A percentile compares a stretch with the other conserved stretches of the same genome.
Evolutionary conservation across 2,113 vertebrate genomes (phyloP).

Genomic region (Zosterops lateralis): DNA sequence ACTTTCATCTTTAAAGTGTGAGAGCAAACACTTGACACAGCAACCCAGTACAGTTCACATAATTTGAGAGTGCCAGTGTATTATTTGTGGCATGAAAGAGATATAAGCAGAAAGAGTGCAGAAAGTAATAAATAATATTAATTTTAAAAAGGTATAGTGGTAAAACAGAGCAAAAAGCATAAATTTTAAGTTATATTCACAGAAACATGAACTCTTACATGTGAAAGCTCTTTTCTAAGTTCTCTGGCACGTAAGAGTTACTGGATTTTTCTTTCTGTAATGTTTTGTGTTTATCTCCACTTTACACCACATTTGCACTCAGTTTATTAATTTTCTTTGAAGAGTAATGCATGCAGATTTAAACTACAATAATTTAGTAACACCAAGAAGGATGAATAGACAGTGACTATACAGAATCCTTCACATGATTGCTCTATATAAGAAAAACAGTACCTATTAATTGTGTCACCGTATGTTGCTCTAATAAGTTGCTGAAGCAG

Average conservation of each 20-base stretch:
- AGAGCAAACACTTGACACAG: background rate
- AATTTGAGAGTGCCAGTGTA: background rate
- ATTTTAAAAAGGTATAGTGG: background rate
- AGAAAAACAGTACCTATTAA: slow-evolving; percentile 85
- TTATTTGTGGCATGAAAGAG: background rate
- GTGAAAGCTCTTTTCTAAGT: background rate
- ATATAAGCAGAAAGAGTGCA: background rate
- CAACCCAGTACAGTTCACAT: background rate
- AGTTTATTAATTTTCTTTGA: background rate
- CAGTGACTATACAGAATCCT: background rate
- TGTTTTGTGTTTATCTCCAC: background rate
- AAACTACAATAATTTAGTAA: background rate
- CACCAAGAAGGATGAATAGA: background rate
- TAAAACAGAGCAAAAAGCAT: background rate
- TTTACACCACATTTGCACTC: background rate
- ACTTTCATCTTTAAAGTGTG: background rate
- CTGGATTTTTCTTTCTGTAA: background rate
- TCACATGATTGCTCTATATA: background rate
- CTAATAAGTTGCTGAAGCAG: slow-evolving; percentile 96
- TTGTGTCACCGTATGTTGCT: slow-evolving; percentile 96
- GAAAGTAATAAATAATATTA: background rate
- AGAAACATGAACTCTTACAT: accelerated
- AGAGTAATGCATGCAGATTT: background rate
- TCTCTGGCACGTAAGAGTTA: background rate
- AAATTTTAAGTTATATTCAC: background rate